phyloP scores from a whole-genome alignment of 2,797 vertebrate species.

The Cetoscarus ocellatus region DNA sequence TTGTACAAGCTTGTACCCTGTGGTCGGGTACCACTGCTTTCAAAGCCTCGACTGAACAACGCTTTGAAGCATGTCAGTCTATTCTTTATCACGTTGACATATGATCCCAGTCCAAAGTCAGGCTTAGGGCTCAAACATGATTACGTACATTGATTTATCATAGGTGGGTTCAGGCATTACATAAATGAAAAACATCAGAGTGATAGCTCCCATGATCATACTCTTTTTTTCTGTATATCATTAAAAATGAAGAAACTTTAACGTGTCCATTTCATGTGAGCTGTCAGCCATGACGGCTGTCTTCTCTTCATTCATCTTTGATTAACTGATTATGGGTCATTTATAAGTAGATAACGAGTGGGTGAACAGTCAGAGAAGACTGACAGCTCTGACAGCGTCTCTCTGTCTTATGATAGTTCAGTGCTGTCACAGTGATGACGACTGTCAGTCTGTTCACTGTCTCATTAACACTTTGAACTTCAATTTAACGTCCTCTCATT shows the following conservation, averaged over 20 bases:
- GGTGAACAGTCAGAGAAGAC: slow-evolving; percentile 13
- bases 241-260: neutral
- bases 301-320: slow-evolving; percentile 10
- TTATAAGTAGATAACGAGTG: slow-evolving; percentile 32
- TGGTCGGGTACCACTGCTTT: too few relatives aligned
- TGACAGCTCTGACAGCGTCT: slow-evolving; percentile 24
- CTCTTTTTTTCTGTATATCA: neutral
- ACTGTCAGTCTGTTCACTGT: neutral
- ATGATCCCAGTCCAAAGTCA: too few relatives aligned
- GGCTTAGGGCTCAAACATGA: too few relatives aligned
- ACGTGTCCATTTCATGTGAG: neutral
- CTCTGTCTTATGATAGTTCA: slow-evolving; percentile 8
- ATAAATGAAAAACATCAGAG: too few relatives aligned
- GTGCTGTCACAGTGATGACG: slow-evolving; percentile 2
- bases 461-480: neutral
- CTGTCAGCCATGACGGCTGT: neutral
- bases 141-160: too few relatives aligned
- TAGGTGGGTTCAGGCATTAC: too few relatives aligned
- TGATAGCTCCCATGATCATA: too few relatives aligned
- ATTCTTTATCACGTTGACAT: too few relatives aligned
- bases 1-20: too few relatives aligned
- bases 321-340: slow-evolving; percentile 39
- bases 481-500: neutral
- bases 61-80: too few relatives aligned
- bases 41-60: too few relatives aligned